Evolutionary conservation across 2,113 vertebrate species (phyloP), one percentile per base, ranked within the genome.

Genomic region (Colistium nudipinnis): DNA sequence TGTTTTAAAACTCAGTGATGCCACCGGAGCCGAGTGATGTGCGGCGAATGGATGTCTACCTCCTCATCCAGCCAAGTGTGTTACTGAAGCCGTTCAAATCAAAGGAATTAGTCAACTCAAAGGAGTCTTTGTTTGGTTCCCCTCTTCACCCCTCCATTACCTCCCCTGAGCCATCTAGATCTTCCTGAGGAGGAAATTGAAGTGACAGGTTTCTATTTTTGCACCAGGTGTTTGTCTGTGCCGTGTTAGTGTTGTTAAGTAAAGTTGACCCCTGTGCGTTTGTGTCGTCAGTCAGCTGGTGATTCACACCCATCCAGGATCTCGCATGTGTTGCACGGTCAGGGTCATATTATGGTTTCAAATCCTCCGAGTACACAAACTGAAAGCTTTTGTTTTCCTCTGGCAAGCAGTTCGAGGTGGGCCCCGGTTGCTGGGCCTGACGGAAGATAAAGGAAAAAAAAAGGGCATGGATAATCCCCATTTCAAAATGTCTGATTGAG

Each of bases 31-130:
- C 7, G 55, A 73, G 47, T 80, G 17, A 27, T 54, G 36, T 14
- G 39, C 17, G 1, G 61, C 38, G 25, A 75, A 72, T n/a, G 10
- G 54, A 56, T 27, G 54, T 72, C 45, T 45, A 0, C 27, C 41
- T 47, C 30, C 39, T 47, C 41, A 35, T 24, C 31, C 17, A 35
- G 39, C 24, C 67, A 44, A 38, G 39, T 2, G 9, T 51, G 43
- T 65, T 71, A 43, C 55, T 27, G 12, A 17, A 36, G 16, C 33
- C 49, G 3, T 31, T 6, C 22, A 24, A 62, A 54, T 59, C 10
- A 17, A 39, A 45, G 48, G n/a, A 78, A 67, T 62, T 78, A 66
- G 73, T 84, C 78, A 81, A 84, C 4, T 49, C 16, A 73, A 74
- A 62, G 28, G 52, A 45, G 51, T 19, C 54, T 59, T 70, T 80